Conservation (phyloP, 2,888 invertebrate genomes). For the Anorthoa munda region DNA sequence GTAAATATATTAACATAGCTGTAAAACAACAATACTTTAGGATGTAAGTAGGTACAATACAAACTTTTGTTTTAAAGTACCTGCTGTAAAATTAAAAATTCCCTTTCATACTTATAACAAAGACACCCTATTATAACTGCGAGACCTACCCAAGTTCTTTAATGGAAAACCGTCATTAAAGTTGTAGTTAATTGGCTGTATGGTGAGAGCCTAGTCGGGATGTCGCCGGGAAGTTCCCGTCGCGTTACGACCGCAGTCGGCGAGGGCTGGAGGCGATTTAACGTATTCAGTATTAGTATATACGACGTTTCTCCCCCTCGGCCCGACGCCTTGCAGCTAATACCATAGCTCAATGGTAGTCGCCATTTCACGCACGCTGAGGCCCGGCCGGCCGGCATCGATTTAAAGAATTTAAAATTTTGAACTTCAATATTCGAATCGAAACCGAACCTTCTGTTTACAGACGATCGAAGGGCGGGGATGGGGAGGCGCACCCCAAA, state of each 20-base stretch:
- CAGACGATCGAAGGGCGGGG: constrained; percentile 79
- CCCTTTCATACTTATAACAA: constrained; percentile 65
- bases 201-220: constrained; percentile 76
- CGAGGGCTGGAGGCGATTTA: constrained; percentile 83
- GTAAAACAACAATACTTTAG: not conserved
- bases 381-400: constrained; percentile 76
- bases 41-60: not conserved
- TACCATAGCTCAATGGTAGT: constrained; percentile 73
- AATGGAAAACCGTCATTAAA: constrained; percentile 83
- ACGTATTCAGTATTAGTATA: constrained; percentile 84
- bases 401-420: constrained; percentile 73
- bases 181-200: constrained; percentile 83
- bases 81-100: constrained; percentile 54
- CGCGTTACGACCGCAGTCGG: constrained; percentile 77
- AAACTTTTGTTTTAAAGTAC: constrained; percentile 22
- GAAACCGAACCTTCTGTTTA: constrained; percentile 74
- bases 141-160: constrained; percentile 72
- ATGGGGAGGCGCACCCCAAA: constrained; percentile 81
- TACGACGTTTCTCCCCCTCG: constrained; percentile 74
- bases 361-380: constrained; percentile 71
- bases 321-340: constrained; percentile 71
- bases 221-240: constrained; percentile 74
- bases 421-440: constrained; percentile 72
- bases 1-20: constrained; percentile 5
- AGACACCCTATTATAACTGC: constrained; percentile 63